Base-by-base conservation (phyloP, 2,888 invertebrate genomes). In the Temnothorax unifasciatus region DNA sequence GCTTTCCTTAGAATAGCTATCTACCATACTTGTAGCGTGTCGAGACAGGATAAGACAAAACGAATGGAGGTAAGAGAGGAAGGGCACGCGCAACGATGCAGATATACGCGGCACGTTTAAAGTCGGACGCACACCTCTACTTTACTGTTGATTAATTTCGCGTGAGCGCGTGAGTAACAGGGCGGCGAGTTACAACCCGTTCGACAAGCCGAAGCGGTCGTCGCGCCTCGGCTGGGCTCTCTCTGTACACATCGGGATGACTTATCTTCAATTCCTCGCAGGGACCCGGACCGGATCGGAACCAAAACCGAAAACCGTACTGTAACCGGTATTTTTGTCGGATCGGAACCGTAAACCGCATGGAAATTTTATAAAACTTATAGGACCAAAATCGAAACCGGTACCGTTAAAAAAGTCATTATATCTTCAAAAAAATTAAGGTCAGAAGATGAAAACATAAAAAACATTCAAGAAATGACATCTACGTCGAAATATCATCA, bases 121-220 rank as follows among this genome's bases (percentile, higher is more conserved):
- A 84, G 69, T 54, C 47, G 61, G 69, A 79, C 66, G 77, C 79
- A 66, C 76, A 69, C 79, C 84, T 79, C 87, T 86, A 87, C 90
- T 87, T 89, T 87, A 83, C 87, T 89, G 91, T 91, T 92, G 92
- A 92, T 93, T 93, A 93, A 93, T 93, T 92, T 92, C 89, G 87
- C 82, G 86, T 85, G 86, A 82, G 82, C 69, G 85, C 85, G 82
- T 83, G 87, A 84, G 87, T 87, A 91, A 90, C 91, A 81, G 79
- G 79, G 79, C 79, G 79, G 79, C 79, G 52, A 77, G 79, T 81
- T 73, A 81, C 79, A 91, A 92, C 89, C 91, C 91, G 92, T 92
- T 92, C 90, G 90, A 92, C 92, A 92, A 90, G 91, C 89, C 86
- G 87, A 91, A 90, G 89, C 89, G 89, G 73, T 50, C 61, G 81